Evolutionary conservation across 2,797 vertebrate species (phyloP), one percentile per base, ranked within the genome.

Genomic region (Sciaenops ocellatus): DNA sequence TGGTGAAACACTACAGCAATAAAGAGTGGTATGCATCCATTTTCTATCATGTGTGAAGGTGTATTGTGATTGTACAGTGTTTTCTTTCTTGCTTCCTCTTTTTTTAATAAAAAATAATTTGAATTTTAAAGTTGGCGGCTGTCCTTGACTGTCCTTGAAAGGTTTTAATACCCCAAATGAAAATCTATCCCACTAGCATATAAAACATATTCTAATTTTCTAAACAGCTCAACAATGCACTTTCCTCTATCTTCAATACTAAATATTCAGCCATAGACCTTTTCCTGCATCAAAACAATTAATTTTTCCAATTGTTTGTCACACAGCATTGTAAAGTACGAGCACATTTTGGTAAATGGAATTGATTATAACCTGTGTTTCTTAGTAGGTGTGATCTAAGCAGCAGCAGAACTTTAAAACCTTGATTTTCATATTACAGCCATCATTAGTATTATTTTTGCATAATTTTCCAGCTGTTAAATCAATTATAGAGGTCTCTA

Each of bases 401-500:
- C 48, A 62, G 64, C 52, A 18, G 64, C 38, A 62, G 22, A 26
- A 22, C 61, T 65, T 83, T 83, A 68, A 82, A 78, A 68, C 41
- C 61, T 63, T 65, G 68, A 83, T 84, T 86, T 84, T 22, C 54
- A 80, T 44, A 80, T 73, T 48, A 52, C 26, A 46, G 72, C 60
- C 30, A 84, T 79, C 73, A 84, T 83, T 79, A 65, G 68, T 64
- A 51, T 69, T 66, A 78, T 64, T 81, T 77, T 41, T 80, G 67
- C 83, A 86, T 89, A 64, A 87, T 87, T 84, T 72, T 62, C 60
- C 66, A 65, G 34, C 63, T 79, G 77, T 86, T 86, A 69, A 85
- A 82, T 86, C 71, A 87, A 67, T 90, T 83, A 84, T 74, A 54
- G 59, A 70, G 55, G 73, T 77, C 78, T 87, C 55, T 82, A 65